phyloP scores from a whole-genome alignment of 1,140 invertebrate species.

The Anagrus nilaparvatae region DNA sequence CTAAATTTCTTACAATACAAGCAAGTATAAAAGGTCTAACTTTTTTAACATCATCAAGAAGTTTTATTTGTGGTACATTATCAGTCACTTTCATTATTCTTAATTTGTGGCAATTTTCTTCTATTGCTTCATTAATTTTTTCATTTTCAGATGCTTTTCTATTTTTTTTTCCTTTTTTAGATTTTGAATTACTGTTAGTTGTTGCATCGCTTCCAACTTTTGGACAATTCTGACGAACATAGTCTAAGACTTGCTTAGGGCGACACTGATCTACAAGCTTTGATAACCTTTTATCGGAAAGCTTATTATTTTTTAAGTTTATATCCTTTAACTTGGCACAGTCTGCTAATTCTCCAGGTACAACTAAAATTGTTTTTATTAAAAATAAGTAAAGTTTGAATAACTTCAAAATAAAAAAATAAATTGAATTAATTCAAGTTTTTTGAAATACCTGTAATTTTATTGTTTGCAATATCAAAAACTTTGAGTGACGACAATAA shows the following conservation, averaged over 20 bases:
- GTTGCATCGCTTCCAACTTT: constrained; percentile 31
- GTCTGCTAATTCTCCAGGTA: constrained; percentile 30
- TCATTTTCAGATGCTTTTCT: constrained; percentile 31
- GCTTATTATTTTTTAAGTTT: constrained; percentile 59
- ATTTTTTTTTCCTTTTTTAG: constrained; percentile 43
- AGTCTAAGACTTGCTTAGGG: constrained; percentile 59
- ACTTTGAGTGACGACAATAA: constrained; percentile 53
- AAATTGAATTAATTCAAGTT: not conserved
- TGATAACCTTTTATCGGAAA: constrained; percentile 58
- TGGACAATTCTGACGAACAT: constrained; percentile 52
- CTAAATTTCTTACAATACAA: constrained; percentile 58
- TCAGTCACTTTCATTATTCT: constrained; percentile 49
- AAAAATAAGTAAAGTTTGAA: too few species aligned
- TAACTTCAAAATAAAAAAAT: constrained; percentile 10
- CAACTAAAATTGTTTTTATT: constrained; percentile 20
- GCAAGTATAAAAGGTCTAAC: constrained; percentile 62
- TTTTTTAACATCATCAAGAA: constrained; percentile 44
- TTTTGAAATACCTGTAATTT: constrained; percentile 49
- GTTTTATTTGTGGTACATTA: constrained; percentile 43
- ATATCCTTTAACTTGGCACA: constrained; percentile 40
- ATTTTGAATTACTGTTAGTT: constrained; percentile 26
- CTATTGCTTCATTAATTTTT: constrained; percentile 18
- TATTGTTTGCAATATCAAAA: constrained; percentile 60
- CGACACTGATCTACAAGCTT: constrained; percentile 63
- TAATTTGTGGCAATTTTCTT: constrained; percentile 28